Percentiles rank a stretch among this genome's conserved stretches.
Evolutionary conservation across 2,888 invertebrate species (phyloP).

Genomic region (Dusona sp.): DNA sequence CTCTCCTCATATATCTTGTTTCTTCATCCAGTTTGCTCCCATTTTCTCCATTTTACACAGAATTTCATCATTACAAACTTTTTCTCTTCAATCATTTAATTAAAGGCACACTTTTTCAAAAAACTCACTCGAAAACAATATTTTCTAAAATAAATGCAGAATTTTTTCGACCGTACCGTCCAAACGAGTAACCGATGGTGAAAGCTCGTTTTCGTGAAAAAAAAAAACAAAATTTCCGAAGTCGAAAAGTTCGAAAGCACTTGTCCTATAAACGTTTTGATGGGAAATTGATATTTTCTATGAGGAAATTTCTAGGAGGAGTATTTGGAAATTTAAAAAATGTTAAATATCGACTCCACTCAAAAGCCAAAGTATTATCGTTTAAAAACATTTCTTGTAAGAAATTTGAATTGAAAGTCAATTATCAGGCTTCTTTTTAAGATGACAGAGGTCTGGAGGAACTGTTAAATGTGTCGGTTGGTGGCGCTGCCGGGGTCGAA

Average conservation of each 20-base stretch:
- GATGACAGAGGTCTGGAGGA: background rate
- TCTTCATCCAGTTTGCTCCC: conserved; percentile 53
- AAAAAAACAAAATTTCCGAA: no score
- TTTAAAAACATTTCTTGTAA: background rate
- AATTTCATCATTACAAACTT: conserved; percentile 5
- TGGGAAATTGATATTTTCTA: background rate
- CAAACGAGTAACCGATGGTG: no score
- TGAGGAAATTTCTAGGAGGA: no score
- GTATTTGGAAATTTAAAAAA: no score
- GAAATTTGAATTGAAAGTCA: background rate
- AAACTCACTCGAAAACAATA: background rate
- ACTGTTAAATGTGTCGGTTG: background rate
- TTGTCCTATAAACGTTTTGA: background rate
- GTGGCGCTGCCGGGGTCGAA: conserved; percentile 20
- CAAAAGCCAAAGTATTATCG: no score
- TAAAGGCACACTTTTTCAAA: background rate
- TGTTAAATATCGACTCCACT: no score
- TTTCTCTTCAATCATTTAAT: background rate
- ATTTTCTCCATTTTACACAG: conserved; percentile 29
- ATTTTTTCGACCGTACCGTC: background rate
- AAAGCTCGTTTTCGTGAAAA: no score
- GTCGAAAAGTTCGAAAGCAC: no score
- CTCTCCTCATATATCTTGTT: conserved; percentile 29
- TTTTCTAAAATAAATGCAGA: background rate
- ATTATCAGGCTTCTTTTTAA: background rate